Evolutionary conservation across 2,113 vertebrate species (phyloP), one percentile per base, ranked within the genome.

Genomic region (Plestiodon gilberti): DNA sequence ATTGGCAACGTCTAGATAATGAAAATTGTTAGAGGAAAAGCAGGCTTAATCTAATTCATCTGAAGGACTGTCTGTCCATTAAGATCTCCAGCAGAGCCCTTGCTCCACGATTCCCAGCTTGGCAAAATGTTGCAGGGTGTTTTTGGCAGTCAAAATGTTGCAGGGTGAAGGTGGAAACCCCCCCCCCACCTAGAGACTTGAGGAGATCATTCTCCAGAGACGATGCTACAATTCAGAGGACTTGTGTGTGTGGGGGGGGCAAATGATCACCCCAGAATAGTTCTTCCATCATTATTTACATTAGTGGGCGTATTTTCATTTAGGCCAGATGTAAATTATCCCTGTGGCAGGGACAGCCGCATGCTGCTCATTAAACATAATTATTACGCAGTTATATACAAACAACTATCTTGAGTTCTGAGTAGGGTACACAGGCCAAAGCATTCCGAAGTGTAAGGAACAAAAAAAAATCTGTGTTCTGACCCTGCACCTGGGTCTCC

Each of bases 361-460:
- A 78, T 76, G 61, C 43, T 85, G 85, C 85, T 95, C 95, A 87
- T 95, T 91, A 94, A 91, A 93, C 91, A 92, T 91, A 95, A 94
- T 79, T 92, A 95, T 90, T 89, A 55, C 71, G 52, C 81, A 84
- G 81, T 62, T 70, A 84, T 9, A 87, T 84, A 89, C 74, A 90
- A 89, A 55, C 89, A 90, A 74, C 55, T 0, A 8, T 83, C 83
- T 82, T 81, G 86, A 77, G 70, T 85, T 48, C 43, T 48, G 43
- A 48, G 43, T 48, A 5, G 85, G 82, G 87, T 85, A 79, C 89
- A 92, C 86, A 90, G 92, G 85, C 85, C 92, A 93, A 30, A 74
- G 28, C 78, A 30, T 59, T 18, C 70, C 20, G 5, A 0, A 2
- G 77, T 61, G 55, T 89, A 14, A 74, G 48, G 76, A 40, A 9